Conservation (phyloP, 2,888 invertebrate species). For the Doris montereyensis region DNA sequence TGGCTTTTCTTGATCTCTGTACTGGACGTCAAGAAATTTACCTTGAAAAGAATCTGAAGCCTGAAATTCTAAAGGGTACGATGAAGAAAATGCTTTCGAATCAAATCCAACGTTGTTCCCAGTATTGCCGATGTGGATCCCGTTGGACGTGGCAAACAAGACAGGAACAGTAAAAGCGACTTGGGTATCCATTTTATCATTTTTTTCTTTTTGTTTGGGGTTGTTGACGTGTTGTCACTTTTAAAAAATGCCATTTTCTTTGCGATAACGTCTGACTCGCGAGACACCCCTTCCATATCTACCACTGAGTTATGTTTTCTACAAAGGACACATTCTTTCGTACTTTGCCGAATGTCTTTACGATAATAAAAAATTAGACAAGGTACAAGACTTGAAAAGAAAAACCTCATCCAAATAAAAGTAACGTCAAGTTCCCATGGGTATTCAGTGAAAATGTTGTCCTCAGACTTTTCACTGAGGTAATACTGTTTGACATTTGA, state of each 20-base stretch:
- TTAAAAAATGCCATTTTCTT: too few species aligned
- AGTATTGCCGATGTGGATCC: constrained; percentile 60
- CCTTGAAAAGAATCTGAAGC: constrained; percentile 46
- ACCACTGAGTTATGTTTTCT: constrained; percentile 63
- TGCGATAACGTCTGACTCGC: constrained; percentile 29
- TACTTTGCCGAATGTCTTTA: constrained; percentile 64
- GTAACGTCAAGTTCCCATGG: constrained; percentile 60
- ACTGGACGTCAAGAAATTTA: constrained; percentile 64
- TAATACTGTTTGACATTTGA: constrained; percentile 52
- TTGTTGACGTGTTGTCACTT: too few species aligned
- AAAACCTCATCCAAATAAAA: constrained; percentile 65
- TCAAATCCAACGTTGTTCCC: constrained; percentile 42
- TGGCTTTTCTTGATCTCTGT: constrained; percentile 52
- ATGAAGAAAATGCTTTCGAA: constrained; percentile 36
- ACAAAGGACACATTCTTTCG: constrained; percentile 63
- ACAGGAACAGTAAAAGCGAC: constrained; percentile 63
- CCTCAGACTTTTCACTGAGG: constrained; percentile 49
- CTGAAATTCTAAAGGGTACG: constrained; percentile 21
- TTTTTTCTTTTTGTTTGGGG: too few species aligned
- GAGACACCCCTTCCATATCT: constrained; percentile 52
- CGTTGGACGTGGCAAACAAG: constrained; percentile 67
- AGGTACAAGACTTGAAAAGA: constrained; percentile 61
- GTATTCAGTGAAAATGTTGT: constrained; percentile 45
- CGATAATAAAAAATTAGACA: constrained; percentile 58
- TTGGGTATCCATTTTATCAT: constrained; percentile 43